Evolutionary conservation across 2,888 invertebrate species (phyloP).

Genomic region (Ophion ellenae): DNA sequence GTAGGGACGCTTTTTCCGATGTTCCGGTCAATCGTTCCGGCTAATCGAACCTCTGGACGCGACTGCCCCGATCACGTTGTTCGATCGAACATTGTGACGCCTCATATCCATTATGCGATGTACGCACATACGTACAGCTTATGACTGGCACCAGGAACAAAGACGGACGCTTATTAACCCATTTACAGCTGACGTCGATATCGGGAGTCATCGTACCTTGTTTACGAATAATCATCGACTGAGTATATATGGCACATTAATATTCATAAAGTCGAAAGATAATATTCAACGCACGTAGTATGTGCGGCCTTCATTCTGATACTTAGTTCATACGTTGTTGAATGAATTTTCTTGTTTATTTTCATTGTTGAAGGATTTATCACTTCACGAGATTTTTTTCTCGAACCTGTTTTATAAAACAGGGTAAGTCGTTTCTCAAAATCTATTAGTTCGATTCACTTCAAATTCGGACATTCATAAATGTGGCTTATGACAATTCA

Average conservation of each 20-base stretch:
- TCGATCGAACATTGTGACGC: slow-evolving; percentile 50
- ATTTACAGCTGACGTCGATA: slow-evolving; percentile 4
- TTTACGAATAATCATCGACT: neutral
- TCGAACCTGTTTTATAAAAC: no score
- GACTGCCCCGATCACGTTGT: slow-evolving; percentile 23
- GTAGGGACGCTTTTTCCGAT: slow-evolving; percentile 67
- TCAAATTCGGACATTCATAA: no score
- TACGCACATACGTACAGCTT: neutral
- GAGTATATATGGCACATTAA: neutral
- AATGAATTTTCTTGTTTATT: no score
- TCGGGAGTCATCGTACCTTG: neutral
- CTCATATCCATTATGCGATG: slow-evolving; percentile 55
- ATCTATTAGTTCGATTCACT: no score
- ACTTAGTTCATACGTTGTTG: no score
- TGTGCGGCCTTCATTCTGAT: no score
- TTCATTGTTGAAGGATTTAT: no score
- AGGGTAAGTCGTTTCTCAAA: no score
- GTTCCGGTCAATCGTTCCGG: slow-evolving; percentile 69
- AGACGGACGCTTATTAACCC: slow-evolving; percentile 36
- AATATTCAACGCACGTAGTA: neutral
- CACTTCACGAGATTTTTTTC: no score
- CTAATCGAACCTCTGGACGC: slow-evolving; percentile 62
- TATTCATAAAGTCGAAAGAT: neutral
- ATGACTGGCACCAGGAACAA: slow-evolving; percentile 9
- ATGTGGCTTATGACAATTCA: no score